Evolutionary conservation across 2,797 vertebrate species (phyloP), one percentile per base, ranked within the genome.

Genomic region (Alcedo quadribrachys): DNA sequence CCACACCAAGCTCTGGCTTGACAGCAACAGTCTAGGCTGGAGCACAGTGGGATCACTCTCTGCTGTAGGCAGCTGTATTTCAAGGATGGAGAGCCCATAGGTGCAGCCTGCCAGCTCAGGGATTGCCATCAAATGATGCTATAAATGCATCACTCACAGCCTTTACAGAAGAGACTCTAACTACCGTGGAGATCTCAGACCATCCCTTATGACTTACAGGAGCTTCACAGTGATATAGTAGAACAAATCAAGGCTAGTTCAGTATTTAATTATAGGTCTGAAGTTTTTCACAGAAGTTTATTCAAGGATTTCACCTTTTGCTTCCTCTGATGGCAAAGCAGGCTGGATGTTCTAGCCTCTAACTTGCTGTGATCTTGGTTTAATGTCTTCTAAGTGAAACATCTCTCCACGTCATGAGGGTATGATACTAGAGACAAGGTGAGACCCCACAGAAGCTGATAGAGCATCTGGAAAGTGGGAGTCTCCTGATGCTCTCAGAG

Each of bases 401-500:
- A 45, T 12, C 32, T 75, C 68, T 53, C 35, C 22, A 0, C 0
- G 1, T 15, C 55, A 66, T 1, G 2, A 7, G 42, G 46, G 27
- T 27, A 12, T 19, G 40, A 46, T 27, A 30, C 5, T 35, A n/a
- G 60, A 43, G 85, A 16, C 17, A 16, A 48, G 18, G 63, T 62
- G 67, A 87, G 73, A 91, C 24, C 24, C 45, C 53, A 30, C 9
- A 35, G 51, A 80, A 80, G 65, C 33, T 69, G 61, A 42, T 0
- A 25, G 54, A 84, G 42, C 12, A 62, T 32, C 37, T 13, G 15
- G 53, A 55, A 63, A 88, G 15, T 1, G 1, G 15, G 35, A 75
- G 11, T 3, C 5, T 63, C 33, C 11, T 0, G 4, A 71, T 20
- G 35, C 68, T 76, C 60, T 2, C n/a, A 76, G 71, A 35, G 28